Base-by-base conservation (phyloP, 2,888 invertebrate genomes). In the Zonitis immaculata region DNA sequence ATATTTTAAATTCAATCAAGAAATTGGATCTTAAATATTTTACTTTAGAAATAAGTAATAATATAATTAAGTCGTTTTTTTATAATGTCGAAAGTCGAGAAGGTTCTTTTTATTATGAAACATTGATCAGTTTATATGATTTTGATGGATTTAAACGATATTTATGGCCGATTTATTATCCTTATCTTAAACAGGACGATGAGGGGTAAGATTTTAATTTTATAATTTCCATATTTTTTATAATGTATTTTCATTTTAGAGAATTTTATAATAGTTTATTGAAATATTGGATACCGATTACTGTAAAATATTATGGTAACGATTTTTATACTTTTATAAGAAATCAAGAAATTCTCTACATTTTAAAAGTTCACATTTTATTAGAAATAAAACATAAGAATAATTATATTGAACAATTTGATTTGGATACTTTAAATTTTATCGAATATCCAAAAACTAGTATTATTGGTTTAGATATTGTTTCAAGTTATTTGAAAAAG, bases 231-330 rank as follows among this genome's bases (percentile, higher is more conserved):
- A n/a, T n/a, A n/a, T n/a, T n/a, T n/a, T n/a, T n/a, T n/a, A 18
- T 30, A 18, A 43, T 27, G 16, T 30, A 35, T 26, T 35, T n/a
- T 27, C 28, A 30, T 54, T 67, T 67, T 57, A 68, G 68, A 7
- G 68, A 67, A 52, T 67, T 65, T 58, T 64, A 58, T 44, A 66
- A 69, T 51, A 67, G 67, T 42, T 56, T 67, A 11, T 25, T 66
- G 18, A 69, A 69, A 55, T 67, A 66, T 44, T 67, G 66, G 66
- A 64, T 69, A 45, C 66, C 66, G 8, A 43, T 48, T 5, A 64
- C 53, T 45, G 54, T 67, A 1, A 53, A 46, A 47, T 39, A 44
- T 16, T 69, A 67, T 48, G 53, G 53, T 57, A 14, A 42, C 14
- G 47, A 63, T 9, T 63, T 67, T 45, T 66, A 65, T 53, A n/a